Percentiles rank a stretch among this genome's conserved stretches.
Conservation (phyloP, 2,888 invertebrate species). For the Torymus aiolomorphi region DNA sequence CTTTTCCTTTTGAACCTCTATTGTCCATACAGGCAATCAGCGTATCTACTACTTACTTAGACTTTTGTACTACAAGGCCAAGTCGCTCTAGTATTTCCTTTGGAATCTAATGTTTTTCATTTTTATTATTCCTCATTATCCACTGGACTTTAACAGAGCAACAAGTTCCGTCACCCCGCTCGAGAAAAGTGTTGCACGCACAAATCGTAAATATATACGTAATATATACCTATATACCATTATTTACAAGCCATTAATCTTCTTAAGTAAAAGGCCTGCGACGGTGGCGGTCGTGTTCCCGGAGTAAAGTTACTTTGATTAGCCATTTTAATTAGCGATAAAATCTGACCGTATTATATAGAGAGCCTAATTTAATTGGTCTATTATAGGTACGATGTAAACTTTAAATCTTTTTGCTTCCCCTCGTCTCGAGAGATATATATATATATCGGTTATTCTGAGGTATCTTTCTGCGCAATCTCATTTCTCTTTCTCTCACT, state of each 20-base stretch:
- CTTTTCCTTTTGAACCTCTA: conserved; percentile 62
- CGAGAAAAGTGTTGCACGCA: too few species aligned
- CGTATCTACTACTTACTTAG: conserved; percentile 59
- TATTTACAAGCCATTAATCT: conserved; percentile 41
- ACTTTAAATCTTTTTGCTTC: background rate
- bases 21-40: conserved; percentile 71
- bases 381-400: conserved; percentile 15
- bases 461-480: too few species aligned
- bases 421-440: background rate
- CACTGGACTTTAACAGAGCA: too few species aligned
- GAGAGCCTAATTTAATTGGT: conserved; percentile 25
- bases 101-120: conserved; percentile 47
- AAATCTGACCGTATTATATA: background rate
- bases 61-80: conserved; percentile 67
- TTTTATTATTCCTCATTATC: background rate
- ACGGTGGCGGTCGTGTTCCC: conserved; percentile 11
- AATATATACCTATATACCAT: background rate
- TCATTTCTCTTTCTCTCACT: background rate
- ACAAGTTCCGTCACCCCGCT: too few species aligned
- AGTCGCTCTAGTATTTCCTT: conserved; percentile 60
- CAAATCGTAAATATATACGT: too few species aligned
- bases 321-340: conserved; percentile 2
- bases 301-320: conserved; percentile 4
- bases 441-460: background rate
- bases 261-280: conserved; percentile 20